Conservation (phyloP, 2,888 invertebrate genomes). For the Mactromeris polynyma region DNA sequence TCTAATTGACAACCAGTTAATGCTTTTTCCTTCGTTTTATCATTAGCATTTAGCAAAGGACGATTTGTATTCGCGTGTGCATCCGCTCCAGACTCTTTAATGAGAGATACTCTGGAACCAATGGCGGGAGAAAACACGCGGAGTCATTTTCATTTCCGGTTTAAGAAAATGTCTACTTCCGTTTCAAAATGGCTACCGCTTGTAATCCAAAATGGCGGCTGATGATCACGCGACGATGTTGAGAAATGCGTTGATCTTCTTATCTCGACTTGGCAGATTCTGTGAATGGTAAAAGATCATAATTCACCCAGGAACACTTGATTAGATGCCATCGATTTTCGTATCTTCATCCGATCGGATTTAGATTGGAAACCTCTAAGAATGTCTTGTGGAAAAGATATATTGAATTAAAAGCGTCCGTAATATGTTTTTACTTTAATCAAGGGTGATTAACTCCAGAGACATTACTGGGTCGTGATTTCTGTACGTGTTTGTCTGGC, state of each 20-base stretch:
- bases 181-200: constrained; percentile 62
- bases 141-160: constrained; percentile 67
- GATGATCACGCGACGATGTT: constrained; percentile 60
- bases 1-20: constrained; percentile 47
- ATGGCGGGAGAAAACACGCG: constrained; percentile 48
- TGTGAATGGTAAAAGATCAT: constrained; percentile 54
- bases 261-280: constrained; percentile 62
- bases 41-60: constrained; percentile 39
- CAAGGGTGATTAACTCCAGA: constrained; percentile 41
- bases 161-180: constrained; percentile 59
- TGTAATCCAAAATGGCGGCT: constrained; percentile 62
- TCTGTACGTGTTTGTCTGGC: constrained; percentile 3
- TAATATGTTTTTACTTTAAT: constrained; percentile 49
- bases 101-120: constrained; percentile 53
- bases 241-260: constrained; percentile 61
- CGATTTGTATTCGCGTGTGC: constrained; percentile 26
- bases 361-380: constrained; percentile 59
- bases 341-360: constrained; percentile 66
- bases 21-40: constrained; percentile 29
- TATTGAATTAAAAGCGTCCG: constrained; percentile 53
- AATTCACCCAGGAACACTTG: constrained; percentile 60
- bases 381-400: constrained; percentile 65
- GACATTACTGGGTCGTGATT: constrained; percentile 29
- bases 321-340: constrained; percentile 70
- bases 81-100: constrained; percentile 45